Evolutionary conservation across 1,140 invertebrate genomes (phyloP).

Genomic region (Grapholita molesta): DNA sequence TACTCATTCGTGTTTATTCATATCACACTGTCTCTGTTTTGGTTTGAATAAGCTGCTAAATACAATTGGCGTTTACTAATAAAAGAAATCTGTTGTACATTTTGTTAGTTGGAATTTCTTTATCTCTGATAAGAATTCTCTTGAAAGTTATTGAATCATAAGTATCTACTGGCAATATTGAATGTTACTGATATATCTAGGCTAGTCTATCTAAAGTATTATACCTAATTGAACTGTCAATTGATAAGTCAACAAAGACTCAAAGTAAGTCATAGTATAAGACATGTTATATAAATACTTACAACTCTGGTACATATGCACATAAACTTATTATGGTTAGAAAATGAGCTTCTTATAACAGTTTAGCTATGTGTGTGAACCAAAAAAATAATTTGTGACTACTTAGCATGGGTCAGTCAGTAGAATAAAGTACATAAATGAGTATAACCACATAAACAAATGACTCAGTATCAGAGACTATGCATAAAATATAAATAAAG

Average conservation of each 20-base stretch:
- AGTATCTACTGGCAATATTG: neutral
- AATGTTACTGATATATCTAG: neutral
- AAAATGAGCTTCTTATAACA: too few relatives aligned
- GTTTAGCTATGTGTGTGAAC: too few relatives aligned
- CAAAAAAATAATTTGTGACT: too few relatives aligned
- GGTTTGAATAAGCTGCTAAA: neutral
- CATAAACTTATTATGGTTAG: too few relatives aligned
- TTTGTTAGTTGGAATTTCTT: neutral
- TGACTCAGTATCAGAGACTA: too few relatives aligned
- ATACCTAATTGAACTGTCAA: neutral
- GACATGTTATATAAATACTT: neutral
- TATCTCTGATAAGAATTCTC: neutral
- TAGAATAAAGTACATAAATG: too few relatives aligned
- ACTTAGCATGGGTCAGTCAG: too few relatives aligned
- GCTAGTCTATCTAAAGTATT: neutral
- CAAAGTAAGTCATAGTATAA: neutral
- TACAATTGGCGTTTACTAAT: neutral
- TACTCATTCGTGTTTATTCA: neutral
- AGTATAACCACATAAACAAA: too few relatives aligned
- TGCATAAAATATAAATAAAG: too few relatives aligned
- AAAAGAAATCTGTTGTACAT: neutral
- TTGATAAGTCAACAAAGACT: neutral
- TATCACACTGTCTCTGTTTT: neutral
- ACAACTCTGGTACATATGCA: too few relatives aligned
- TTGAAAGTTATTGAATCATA: slow-evolving; percentile 9